A percentile compares a stretch with the other conserved stretches of the same genome.
Evolutionary conservation across 2,888 invertebrate species (phyloP).

Genomic region (Lithosia quadra): DNA sequence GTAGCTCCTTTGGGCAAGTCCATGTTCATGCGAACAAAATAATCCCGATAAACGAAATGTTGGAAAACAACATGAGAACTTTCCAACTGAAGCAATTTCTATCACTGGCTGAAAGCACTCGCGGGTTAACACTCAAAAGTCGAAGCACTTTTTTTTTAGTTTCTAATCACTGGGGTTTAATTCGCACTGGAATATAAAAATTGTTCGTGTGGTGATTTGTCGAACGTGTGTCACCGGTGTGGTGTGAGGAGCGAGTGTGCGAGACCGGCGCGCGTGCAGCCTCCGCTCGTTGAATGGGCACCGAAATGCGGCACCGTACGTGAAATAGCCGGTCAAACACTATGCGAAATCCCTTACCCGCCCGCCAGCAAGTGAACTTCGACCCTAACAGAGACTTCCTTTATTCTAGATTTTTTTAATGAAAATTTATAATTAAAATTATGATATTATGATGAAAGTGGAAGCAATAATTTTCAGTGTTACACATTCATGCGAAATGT

Average conservation of each 20-base stretch:
- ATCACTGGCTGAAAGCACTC: slow-evolving; percentile 71
- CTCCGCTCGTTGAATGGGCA: slow-evolving; percentile 85
- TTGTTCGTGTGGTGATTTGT: slow-evolving; percentile 55
- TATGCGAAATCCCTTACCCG: slow-evolving; percentile 85
- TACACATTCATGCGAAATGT: slow-evolving; percentile 20
- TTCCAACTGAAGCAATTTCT: slow-evolving; percentile 52
- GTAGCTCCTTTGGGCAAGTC: slow-evolving; percentile 83
- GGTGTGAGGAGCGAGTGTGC: slow-evolving; percentile 75
- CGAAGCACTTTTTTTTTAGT: slow-evolving; percentile 54
- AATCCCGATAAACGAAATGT: slow-evolving; percentile 65
- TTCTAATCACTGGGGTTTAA: slow-evolving; percentile 63
- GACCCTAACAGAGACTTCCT: slow-evolving; percentile 73
- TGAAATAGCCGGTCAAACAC: slow-evolving; percentile 85
- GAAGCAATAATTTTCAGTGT: slow-evolving; percentile 14
- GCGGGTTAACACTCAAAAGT: slow-evolving; percentile 53
- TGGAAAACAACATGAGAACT: slow-evolving; percentile 51
- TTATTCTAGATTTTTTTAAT: slow-evolving; percentile 12
- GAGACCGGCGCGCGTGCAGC: slow-evolving; percentile 85
- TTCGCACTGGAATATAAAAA: slow-evolving; percentile 62
- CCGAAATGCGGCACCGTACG: slow-evolving; percentile 85
- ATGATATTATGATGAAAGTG: slow-evolving; percentile 8
- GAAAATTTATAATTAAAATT: neutral
- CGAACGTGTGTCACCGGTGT: slow-evolving; percentile 74
- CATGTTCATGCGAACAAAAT: slow-evolving; percentile 81
- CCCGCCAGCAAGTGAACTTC: slow-evolving; percentile 73